phyloP scores from a whole-genome alignment of 30 jellyfish, hydroid and myxozoan genomes.

The Hydractinia echinata region DNA sequence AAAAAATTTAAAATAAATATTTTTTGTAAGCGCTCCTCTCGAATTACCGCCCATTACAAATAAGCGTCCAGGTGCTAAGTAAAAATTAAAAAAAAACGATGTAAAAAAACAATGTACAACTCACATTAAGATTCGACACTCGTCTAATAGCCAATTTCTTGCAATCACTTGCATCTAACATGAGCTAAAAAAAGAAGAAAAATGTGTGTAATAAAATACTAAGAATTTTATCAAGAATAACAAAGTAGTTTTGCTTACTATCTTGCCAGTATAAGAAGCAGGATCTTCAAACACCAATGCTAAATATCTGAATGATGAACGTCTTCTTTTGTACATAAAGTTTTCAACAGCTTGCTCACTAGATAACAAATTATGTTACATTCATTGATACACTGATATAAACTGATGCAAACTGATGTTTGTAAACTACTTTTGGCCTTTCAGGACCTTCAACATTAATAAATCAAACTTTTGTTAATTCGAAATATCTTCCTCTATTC shows the following conservation, averaged over 20 bases:
- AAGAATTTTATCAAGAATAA: background rate
- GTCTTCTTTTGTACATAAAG: background rate
- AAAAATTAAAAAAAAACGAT: background rate
- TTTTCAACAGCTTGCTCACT: too few relatives aligned
- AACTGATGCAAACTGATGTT: too few relatives aligned
- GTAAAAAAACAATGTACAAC: slow-evolving; percentile 9
- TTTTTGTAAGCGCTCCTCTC: too few relatives aligned
- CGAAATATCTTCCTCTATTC: too few relatives aligned
- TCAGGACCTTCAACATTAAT: too few relatives aligned
- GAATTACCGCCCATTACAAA: too few relatives aligned
- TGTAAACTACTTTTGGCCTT: too few relatives aligned
- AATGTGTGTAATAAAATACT: background rate
- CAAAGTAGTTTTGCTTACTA: slow-evolving; percentile 31
- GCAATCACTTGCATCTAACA: slow-evolving; percentile 66
- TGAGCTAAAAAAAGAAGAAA: slow-evolving; percentile 49
- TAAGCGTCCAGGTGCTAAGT: too few relatives aligned
- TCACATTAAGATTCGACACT: slow-evolving; percentile 59
- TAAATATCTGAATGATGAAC: slow-evolving; percentile 41
- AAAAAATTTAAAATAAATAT: too few relatives aligned
- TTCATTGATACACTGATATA: too few relatives aligned
- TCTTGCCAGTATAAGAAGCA: slow-evolving; percentile 79
- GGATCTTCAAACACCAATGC: slow-evolving; percentile 67
- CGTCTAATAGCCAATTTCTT: slow-evolving; percentile 58
- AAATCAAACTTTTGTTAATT: too few relatives aligned
- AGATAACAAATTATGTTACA: too few relatives aligned